Conservation (phyloP, 92 coral and sea anemone species). For the Zoanthus solanderi region DNA sequence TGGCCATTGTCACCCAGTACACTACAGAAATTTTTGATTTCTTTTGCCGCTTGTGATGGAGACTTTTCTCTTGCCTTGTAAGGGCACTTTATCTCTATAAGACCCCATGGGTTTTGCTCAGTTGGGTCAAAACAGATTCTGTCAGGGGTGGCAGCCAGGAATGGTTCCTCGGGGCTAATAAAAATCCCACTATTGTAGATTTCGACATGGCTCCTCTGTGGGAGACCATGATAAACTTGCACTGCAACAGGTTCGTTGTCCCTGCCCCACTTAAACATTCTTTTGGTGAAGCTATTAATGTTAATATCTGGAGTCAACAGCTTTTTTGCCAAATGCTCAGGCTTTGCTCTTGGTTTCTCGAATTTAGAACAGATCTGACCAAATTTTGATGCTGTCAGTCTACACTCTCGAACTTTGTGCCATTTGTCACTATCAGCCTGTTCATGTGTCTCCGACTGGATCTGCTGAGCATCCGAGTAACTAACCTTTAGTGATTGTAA, state of each 20-base stretch:
- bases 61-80: slow-evolving; percentile 37
- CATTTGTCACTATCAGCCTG: no score
- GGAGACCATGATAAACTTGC: not conserved
- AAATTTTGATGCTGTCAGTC: no score
- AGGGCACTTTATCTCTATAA: slow-evolving; percentile 55
- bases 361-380: no score
- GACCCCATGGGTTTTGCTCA: slow-evolving; percentile 46
- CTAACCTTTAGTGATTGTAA: no score
- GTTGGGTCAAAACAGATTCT: slow-evolving; percentile 48
- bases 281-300: no score
- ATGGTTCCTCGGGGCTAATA: slow-evolving; percentile 53
- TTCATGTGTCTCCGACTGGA: no score
- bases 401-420: no score
- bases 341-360: no score
- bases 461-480: no score
- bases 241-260: not conserved
- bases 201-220: not conserved
- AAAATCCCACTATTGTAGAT: slow-evolving; percentile 29
- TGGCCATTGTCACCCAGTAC: not conserved
- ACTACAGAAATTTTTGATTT: not conserved
- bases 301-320: no score
- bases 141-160: slow-evolving; percentile 51
- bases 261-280: not conserved
- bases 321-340: no score
- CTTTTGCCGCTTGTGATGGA: slow-evolving; percentile 42